Conservation (phyloP, 2,888 invertebrate genomes). For the Andrena bicolor region DNA sequence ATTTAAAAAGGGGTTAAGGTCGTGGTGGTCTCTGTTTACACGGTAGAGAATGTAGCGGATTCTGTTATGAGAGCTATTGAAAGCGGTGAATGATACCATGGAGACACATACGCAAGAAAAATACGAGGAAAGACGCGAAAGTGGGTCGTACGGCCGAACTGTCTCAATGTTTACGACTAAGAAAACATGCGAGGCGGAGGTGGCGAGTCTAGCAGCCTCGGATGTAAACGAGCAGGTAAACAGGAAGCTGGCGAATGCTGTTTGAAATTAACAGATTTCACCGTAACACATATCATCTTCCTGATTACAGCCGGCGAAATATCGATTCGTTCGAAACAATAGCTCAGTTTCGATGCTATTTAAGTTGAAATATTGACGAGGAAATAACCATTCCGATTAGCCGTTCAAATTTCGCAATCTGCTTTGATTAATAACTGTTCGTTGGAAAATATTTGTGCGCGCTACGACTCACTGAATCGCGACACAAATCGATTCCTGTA, state of each 20-base stretch:
- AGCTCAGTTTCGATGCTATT: background rate
- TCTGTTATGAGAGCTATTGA: too few species aligned
- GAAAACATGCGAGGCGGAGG: background rate
- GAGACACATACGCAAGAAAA: too few species aligned
- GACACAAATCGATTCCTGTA: background rate
- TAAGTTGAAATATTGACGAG: background rate
- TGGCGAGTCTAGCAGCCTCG: constrained; percentile 14
- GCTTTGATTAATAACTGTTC: background rate
- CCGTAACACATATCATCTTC: background rate
- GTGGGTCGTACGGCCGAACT: background rate
- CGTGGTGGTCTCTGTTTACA: too few species aligned
- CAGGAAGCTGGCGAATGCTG: background rate
- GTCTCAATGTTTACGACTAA: background rate
- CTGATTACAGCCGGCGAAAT: background rate
- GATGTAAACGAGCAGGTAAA: constrained; percentile 36
- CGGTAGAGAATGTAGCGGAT: too few species aligned
- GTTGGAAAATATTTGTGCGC: background rate
- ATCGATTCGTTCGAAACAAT: background rate
- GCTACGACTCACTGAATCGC: too few species aligned
- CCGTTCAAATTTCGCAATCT: background rate
- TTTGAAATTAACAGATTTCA: constrained; percentile 15
- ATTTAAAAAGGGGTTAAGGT: too few species aligned
- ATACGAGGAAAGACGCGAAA: background rate
- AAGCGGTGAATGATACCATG: too few species aligned
- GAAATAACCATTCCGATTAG: background rate